Percentiles rank a stretch among this genome's conserved stretches.
Conservation (phyloP, 2,888 invertebrate species). For the Drosophila recens region DNA sequence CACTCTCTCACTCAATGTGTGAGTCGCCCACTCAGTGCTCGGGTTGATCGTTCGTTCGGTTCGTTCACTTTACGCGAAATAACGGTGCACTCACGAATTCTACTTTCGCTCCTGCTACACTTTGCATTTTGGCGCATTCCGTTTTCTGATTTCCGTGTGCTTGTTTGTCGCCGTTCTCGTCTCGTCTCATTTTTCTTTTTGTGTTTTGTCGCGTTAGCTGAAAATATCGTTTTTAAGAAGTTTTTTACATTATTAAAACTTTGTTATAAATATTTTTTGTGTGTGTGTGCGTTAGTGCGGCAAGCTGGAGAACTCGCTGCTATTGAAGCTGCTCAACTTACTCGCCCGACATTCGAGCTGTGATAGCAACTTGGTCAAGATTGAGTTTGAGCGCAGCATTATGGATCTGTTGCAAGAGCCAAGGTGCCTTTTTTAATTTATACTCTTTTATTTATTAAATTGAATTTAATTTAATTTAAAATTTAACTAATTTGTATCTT, state of each 20-base stretch:
- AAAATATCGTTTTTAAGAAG: constrained; percentile 21
- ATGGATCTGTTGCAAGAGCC: constrained; percentile 84
- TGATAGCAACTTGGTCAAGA: constrained; percentile 75
- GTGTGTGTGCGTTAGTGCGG: constrained; percentile 39
- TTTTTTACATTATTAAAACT: neutral
- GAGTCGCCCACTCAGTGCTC: constrained; percentile 5
- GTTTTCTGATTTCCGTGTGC: constrained; percentile 64
- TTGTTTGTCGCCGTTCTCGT: constrained; percentile 40
- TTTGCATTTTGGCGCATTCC: constrained; percentile 71
- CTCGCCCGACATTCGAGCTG: constrained; percentile 65
- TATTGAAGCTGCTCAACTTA: constrained; percentile 75
- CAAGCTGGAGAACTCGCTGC: constrained; percentile 79
- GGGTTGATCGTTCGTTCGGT: constrained; percentile 1
- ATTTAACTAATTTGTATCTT: neutral
- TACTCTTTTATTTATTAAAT: neutral
- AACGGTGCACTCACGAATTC: constrained; percentile 37
- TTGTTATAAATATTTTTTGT: constrained; percentile 21
- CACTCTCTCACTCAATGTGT: neutral
- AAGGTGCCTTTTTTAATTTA: constrained; percentile 53
- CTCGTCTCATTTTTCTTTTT: constrained; percentile 12
- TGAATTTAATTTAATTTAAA: neutral
- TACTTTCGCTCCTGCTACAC: constrained; percentile 36
- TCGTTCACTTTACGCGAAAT: constrained; percentile 16
- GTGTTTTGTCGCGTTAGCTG: constrained; percentile 27
- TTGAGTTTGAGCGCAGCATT: constrained; percentile 84